phyloP scores from a whole-genome alignment of 2,888 invertebrate genomes.

The Margaritifera margaritifera region DNA sequence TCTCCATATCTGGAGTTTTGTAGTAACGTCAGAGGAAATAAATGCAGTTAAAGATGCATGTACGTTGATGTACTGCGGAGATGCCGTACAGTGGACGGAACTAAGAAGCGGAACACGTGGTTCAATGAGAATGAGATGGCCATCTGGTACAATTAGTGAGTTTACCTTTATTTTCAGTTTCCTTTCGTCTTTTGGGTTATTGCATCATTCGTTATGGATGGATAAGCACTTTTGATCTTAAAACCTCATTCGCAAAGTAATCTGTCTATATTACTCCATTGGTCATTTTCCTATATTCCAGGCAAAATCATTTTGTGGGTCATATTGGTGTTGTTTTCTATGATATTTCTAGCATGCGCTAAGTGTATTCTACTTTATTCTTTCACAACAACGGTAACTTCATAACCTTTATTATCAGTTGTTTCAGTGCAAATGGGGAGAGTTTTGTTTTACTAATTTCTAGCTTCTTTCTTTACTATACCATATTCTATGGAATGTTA shows the following conservation, averaged over 20 bases:
- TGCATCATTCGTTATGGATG: too few relatives aligned
- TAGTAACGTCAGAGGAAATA: slow-evolving; percentile 48
- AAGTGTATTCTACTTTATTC: neutral
- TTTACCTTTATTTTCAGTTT: neutral
- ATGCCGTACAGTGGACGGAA: slow-evolving; percentile 72
- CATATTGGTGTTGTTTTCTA: too few relatives aligned
- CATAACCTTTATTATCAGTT: neutral
- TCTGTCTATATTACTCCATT: too few relatives aligned
- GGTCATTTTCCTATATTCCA: too few relatives aligned
- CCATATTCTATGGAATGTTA: neutral
- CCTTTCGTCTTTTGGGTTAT: neutral
- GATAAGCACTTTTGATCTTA: too few relatives aligned
- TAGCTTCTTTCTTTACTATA: too few relatives aligned
- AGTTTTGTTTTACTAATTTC: too few relatives aligned
- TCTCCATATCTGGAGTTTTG: slow-evolving; percentile 70
- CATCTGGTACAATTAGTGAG: slow-evolving; percentile 64
- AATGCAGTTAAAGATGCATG: slow-evolving; percentile 59
- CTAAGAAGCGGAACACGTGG: slow-evolving; percentile 72
- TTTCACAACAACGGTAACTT: neutral
- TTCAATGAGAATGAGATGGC: slow-evolving; percentile 70
- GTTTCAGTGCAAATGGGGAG: too few relatives aligned
- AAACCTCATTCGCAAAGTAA: too few relatives aligned
- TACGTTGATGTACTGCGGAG: slow-evolving; percentile 68
- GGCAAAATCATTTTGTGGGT: too few relatives aligned
- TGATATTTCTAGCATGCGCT: too few relatives aligned